Evolutionary conservation across 2,113 vertebrate species (phyloP).

Genomic region (Aix galericulata): DNA sequence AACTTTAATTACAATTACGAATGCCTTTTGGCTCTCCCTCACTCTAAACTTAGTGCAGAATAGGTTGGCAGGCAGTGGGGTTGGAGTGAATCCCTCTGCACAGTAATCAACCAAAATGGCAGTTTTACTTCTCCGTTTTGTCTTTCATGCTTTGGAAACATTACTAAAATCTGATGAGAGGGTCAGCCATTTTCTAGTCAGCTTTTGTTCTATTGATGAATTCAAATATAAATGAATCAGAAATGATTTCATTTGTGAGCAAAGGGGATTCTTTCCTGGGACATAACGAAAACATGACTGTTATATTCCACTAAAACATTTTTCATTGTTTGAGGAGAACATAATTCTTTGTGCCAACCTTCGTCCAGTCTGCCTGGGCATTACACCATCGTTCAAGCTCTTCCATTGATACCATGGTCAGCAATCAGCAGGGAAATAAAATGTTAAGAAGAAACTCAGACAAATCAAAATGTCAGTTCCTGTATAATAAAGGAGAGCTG

Average conservation of each 20-base stretch:
- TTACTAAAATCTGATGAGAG: not conserved
- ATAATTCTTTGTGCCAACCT: not conserved
- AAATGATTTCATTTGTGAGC: not conserved
- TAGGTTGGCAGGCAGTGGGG: not conserved
- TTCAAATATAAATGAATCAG: not conserved
- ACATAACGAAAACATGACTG: not conserved
- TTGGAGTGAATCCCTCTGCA: not conserved
- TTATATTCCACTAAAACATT: not conserved
- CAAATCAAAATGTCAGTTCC: not conserved
- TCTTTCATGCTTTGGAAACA: not conserved
- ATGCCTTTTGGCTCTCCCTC: not conserved
- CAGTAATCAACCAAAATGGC: not conserved
- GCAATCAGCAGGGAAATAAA: not conserved
- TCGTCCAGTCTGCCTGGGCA: not conserved
- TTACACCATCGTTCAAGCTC: not conserved
- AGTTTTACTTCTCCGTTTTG: not conserved
- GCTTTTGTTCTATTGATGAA: not conserved
- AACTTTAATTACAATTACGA: slow-evolving; percentile 9
- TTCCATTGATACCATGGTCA: not conserved
- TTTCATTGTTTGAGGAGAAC: not conserved
- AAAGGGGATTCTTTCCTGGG: not conserved
- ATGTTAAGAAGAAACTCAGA: not conserved
- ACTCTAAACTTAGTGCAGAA: not conserved
- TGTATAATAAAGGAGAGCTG: not conserved
- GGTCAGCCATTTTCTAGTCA: not conserved